Conservation (phyloP, 2,113 vertebrate genomes). For the Urocolius indicus region DNA sequence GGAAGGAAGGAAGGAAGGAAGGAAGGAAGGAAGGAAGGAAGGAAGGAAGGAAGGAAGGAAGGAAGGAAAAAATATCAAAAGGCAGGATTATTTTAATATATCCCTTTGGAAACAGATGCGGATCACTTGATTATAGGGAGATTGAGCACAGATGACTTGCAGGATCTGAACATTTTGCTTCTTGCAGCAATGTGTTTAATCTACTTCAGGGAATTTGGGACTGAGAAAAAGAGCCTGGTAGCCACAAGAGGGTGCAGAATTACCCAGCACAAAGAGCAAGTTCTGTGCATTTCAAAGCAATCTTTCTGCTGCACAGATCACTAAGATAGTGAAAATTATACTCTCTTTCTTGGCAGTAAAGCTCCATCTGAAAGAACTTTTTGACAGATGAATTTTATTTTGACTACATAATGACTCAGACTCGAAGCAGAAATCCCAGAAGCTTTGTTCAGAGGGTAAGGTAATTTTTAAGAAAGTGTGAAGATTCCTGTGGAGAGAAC, state of each 20-base stretch:
- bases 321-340: not conserved
- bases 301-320: not conserved
- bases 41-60: too few relatives aligned
- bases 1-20: too few relatives aligned
- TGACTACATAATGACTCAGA: not conserved
- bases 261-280: not conserved
- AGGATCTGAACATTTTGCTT: not conserved
- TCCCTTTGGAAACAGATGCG: not conserved
- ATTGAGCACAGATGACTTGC: not conserved
- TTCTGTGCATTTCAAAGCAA: not conserved
- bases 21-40: too few relatives aligned
- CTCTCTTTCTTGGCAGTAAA: not conserved
- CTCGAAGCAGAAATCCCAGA: not conserved
- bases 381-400: not conserved
- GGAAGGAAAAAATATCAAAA: not conserved
- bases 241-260: conserved; percentile 33
- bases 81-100: not conserved
- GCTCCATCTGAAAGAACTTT: not conserved
- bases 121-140: not conserved
- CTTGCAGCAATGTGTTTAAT: not conserved
- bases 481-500: not conserved
- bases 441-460: not conserved
- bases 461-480: not conserved
- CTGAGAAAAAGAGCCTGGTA: not conserved
- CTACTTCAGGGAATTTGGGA: not conserved